A percentile compares a stretch with the other conserved stretches of the same genome.
Evolutionary conservation across 2,797 vertebrate species (phyloP).

Genomic region (Australoheros facetus): DNA sequence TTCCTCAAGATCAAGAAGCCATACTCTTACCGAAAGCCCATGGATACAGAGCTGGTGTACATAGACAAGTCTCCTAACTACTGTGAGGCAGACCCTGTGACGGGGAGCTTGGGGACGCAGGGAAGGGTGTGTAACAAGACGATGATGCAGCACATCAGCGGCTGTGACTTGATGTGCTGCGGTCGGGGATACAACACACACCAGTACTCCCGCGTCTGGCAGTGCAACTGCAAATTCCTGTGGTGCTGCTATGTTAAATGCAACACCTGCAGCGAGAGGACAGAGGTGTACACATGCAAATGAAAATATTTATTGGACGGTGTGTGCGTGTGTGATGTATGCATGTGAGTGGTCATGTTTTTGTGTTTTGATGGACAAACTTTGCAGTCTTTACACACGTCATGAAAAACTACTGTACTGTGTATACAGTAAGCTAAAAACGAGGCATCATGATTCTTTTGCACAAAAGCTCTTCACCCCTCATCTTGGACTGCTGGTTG

Average conservation of each 20-base stretch:
- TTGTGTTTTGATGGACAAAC: slow-evolving; percentile 48
- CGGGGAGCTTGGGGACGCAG: slow-evolving; percentile 93
- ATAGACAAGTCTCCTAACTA: slow-evolving; percentile 97
- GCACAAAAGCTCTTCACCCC: slow-evolving; percentile 67
- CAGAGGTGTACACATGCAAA: slow-evolving; percentile 97
- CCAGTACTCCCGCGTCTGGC: slow-evolving; percentile 96
- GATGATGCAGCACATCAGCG: slow-evolving; percentile 88
- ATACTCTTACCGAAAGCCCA: slow-evolving; percentile 94
- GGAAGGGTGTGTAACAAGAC: slow-evolving; percentile 98
- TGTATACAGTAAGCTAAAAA: slow-evolving; percentile 42
- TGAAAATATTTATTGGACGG: slow-evolving; percentile 80
- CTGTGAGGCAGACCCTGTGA: slow-evolving; percentile 91
- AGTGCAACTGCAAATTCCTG: slow-evolving; percentile 99
- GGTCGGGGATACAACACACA: slow-evolving; percentile 98
- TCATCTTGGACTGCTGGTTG: slow-evolving; percentile 33
- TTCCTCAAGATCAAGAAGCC: slow-evolving; percentile 98
- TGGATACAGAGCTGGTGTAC: slow-evolving; percentile 96
- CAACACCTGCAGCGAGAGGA: slow-evolving; percentile 98
- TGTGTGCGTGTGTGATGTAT: slow-evolving; percentile 15
- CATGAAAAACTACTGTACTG: slow-evolving; percentile 46
- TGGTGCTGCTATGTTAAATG: slow-evolving; percentile 99
- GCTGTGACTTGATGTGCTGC: slow-evolving; percentile 98
- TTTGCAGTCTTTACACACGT: slow-evolving; percentile 38
- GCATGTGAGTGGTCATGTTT: slow-evolving; percentile 32
- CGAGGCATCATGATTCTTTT: slow-evolving; percentile 57